Conservation (phyloP, 2,113 vertebrate genomes). For the Eurypyga helias region DNA sequence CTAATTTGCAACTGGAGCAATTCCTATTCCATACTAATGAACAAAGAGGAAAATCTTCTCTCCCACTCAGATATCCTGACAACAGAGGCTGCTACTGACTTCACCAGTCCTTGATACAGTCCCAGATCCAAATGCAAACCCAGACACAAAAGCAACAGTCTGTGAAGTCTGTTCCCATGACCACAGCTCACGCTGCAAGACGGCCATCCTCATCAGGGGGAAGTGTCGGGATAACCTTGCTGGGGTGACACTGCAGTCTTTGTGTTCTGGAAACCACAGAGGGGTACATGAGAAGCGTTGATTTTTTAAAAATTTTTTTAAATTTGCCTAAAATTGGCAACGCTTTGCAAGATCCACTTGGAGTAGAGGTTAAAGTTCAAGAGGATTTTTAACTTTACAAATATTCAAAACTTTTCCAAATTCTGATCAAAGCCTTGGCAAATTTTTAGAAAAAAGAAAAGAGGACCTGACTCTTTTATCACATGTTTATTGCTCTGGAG, state of each 20-base stretch:
- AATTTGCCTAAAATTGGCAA: background rate
- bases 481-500: background rate
- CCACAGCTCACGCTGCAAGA: background rate
- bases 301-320: background rate
- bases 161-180: background rate
- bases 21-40: background rate
- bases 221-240: background rate
- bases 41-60: background rate
- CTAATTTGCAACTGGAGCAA: background rate
- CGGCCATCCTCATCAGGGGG: background rate
- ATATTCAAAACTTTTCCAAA: background rate
- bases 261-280: background rate
- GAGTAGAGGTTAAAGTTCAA: background rate
- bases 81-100: background rate
- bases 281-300: rapidly evolving
- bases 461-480: background rate
- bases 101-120: background rate
- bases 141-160: background rate
- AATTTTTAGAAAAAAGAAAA: background rate
- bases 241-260: background rate
- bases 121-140: background rate
- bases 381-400: background rate
- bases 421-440: background rate
- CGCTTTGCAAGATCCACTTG: background rate
- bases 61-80: background rate